These are phyloP conservation scores for Centroberyx gerrardi DNA, from an alignment of 2,797 vertebrate species.

Conservation along the genomic window DNA sequence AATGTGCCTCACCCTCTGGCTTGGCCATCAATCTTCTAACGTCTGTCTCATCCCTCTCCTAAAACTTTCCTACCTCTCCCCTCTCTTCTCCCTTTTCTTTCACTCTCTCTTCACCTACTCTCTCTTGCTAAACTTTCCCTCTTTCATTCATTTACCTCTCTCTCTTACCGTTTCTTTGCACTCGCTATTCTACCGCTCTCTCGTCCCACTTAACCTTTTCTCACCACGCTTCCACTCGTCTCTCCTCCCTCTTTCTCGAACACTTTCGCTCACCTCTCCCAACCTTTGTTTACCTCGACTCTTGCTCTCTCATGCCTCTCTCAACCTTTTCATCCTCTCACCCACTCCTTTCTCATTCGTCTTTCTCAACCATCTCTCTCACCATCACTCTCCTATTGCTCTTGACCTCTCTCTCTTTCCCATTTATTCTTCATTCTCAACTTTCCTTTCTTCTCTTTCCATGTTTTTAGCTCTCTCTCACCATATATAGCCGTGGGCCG, in stretches of 20 bases:
- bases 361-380: slow-evolving; percentile 2
- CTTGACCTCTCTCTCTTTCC: background rate
- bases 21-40: slow-evolving; percentile 37
- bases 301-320: background rate
- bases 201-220: slow-evolving; percentile 44
- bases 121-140: background rate
- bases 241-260: background rate
- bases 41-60: slow-evolving; percentile 10
- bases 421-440: slow-evolving; percentile 2
- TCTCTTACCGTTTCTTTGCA: background rate
- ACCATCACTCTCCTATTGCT: background rate
- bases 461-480: background rate
- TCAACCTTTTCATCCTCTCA: slow-evolving; percentile 3
- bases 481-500: background rate
- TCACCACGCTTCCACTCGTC: background rate
- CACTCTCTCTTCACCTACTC: background rate
- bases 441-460: background rate
- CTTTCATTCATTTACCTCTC: slow-evolving; percentile 37
- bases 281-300: background rate
- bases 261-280: background rate
- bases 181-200: slow-evolving; percentile 16
- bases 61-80: slow-evolving; percentile 12
- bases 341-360: background rate
- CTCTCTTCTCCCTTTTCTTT: background rate
- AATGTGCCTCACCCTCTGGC: background rate